phyloP scores from a whole-genome alignment of 2,113 vertebrate genomes.

The Pycnonotus jocosus region DNA sequence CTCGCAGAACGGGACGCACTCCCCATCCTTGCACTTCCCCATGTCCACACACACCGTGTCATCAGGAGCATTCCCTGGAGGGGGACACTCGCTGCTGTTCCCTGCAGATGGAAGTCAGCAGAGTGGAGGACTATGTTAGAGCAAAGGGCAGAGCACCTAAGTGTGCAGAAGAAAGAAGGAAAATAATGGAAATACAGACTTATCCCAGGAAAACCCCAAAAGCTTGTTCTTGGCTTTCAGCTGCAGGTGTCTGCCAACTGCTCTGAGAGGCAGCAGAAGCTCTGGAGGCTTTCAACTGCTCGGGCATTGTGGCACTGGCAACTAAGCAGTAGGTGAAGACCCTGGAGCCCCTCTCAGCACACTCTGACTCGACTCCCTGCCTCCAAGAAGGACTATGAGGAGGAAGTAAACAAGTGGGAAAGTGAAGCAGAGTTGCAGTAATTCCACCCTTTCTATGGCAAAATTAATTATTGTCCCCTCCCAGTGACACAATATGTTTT shows the following conservation, averaged over 20 bases:
- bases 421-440: neutral
- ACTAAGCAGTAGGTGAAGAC: neutral
- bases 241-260: neutral
- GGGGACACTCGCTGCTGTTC: conserved; percentile 88
- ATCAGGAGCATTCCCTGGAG: conserved; percentile 81
- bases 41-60: conserved; percentile 86
- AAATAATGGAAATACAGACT: neutral
- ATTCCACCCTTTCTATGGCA: neutral
- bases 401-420: neutral
- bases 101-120: conserved; percentile 61
- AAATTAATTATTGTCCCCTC: neutral
- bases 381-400: neutral
- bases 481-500: neutral
- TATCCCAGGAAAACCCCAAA: neutral
- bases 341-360: neutral
- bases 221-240: neutral
- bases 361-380: neutral
- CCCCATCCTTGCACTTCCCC: conserved; percentile 84
- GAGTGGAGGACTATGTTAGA: neutral
- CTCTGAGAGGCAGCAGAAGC: neutral
- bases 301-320: neutral
- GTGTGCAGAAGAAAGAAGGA: neutral
- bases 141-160: neutral
- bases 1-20: conserved; percentile 92
- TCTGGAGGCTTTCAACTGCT: neutral